These are phyloP conservation scores for Strigamia transsilvanica DNA, from an alignment of 2,888 invertebrate genomes.

Conservation along the genomic window DNA sequence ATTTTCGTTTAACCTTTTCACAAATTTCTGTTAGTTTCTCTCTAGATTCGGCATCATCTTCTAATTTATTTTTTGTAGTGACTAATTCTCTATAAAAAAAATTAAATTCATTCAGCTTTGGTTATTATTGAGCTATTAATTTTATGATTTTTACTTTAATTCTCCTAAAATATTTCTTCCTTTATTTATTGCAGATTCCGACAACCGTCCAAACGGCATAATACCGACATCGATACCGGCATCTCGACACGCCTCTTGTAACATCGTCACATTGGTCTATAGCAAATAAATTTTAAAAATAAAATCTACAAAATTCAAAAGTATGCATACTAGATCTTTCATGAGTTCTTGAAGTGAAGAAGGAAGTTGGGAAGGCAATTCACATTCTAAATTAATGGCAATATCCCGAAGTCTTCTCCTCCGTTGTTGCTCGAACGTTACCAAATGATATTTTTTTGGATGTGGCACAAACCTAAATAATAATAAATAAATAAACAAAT, in stretches of 20 bases:
- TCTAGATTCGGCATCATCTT: conserved; percentile 54
- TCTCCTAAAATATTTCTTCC: conserved; percentile 63
- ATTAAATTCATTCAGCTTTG: neutral
- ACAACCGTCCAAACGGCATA: conserved; percentile 64
- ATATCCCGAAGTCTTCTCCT: conserved; percentile 59
- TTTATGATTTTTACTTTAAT: conserved; percentile 61
- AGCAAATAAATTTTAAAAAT: conserved; percentile 50
- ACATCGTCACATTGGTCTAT: conserved; percentile 62
- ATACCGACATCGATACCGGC: conserved; percentile 61
- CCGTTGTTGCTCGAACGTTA: conserved; percentile 62
- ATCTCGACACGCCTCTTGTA: conserved; percentile 60
- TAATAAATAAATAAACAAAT: neutral
- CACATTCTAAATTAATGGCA: conserved; percentile 62
- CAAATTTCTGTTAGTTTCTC: conserved; percentile 60
- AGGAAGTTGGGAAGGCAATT: conserved; percentile 63
- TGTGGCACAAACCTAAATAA: conserved; percentile 58
- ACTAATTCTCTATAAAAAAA: conserved; percentile 54
- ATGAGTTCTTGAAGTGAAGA: conserved; percentile 62
- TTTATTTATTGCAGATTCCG: conserved; percentile 62
- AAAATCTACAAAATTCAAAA: neutral
- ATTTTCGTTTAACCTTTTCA: conserved; percentile 58
- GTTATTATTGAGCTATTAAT: neutral
- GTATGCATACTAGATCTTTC: conserved; percentile 63
- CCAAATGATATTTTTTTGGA: conserved; percentile 66
- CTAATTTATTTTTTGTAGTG: conserved; percentile 56